Evolutionary conservation across 2,888 invertebrate species (phyloP).

Genomic region (Amphimallon solstitiale): DNA sequence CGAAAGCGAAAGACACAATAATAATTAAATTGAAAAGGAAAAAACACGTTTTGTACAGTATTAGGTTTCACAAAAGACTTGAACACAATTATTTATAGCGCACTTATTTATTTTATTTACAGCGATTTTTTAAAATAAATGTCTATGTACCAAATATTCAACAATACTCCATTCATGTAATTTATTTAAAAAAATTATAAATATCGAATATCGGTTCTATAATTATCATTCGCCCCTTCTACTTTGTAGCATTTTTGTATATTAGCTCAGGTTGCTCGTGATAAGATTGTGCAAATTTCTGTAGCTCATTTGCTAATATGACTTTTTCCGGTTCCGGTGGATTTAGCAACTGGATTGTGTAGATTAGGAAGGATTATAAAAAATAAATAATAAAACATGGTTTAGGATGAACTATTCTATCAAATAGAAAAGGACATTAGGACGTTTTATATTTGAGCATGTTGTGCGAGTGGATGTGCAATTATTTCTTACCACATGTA

Average conservation of each 20-base stretch:
- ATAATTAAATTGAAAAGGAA: constrained; percentile 2
- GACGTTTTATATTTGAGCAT: background rate
- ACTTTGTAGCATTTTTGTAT: background rate
- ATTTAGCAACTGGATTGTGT: constrained; percentile 1
- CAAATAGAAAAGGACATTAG: constrained; percentile 18
- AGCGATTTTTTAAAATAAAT: constrained; percentile 16
- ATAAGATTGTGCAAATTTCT: constrained; percentile 32
- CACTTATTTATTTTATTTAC: constrained; percentile 25
- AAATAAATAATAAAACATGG: constrained; percentile 13
- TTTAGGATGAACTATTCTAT: constrained; percentile 31
- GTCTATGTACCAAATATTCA: constrained; percentile 6
- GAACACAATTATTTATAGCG: constrained; percentile 19
- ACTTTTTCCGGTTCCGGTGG: background rate
- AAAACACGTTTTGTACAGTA: constrained; percentile 24
- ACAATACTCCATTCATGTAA: background rate
- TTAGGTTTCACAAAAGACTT: constrained; percentile 28
- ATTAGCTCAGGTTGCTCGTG: constrained; percentile 32
- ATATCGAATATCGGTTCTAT: background rate
- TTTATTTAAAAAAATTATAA: background rate
- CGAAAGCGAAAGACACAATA: constrained; percentile 1
- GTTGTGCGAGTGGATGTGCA: constrained; percentile 22
- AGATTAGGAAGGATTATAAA: constrained; percentile 12
- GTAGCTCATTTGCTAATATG: constrained; percentile 5
- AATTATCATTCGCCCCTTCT: background rate
- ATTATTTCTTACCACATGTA: constrained; percentile 22